These are phyloP conservation scores for Lagocephalus sceleratus DNA, from an alignment of 2,797 vertebrate species.

Conservation along the genomic window DNA sequence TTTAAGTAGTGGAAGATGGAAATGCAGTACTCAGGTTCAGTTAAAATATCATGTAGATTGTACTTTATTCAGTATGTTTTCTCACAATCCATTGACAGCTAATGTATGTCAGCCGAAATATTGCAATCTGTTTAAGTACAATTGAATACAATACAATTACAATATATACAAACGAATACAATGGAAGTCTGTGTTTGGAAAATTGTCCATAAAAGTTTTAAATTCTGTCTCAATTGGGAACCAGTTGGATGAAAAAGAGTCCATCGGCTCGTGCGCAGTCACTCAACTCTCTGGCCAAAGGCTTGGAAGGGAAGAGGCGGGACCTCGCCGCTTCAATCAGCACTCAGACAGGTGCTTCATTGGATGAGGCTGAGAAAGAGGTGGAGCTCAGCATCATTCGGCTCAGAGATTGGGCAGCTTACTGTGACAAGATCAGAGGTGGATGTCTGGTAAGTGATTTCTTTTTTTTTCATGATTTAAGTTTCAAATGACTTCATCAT, in stretches of 20 bases:
- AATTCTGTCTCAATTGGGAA: not conserved
- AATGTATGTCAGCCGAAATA: no score
- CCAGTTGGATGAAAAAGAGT: slow-evolving; percentile 81
- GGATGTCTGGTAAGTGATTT: slow-evolving; percentile 71
- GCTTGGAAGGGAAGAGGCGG: slow-evolving; percentile 70
- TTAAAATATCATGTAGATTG: no score
- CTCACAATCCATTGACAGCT: no score
- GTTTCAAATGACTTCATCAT: no score
- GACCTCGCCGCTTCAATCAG: slow-evolving; percentile 66
- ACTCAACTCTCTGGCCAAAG: slow-evolving; percentile 75
- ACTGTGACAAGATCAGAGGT: slow-evolving; percentile 77
- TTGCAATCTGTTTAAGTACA: no score
- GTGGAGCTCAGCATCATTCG: slow-evolving; percentile 78
- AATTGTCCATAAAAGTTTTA: not conserved
- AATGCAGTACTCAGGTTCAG: no score
- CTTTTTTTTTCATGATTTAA: no score
- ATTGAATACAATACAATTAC: no score
- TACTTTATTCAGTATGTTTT: no score
- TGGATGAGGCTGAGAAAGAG: slow-evolving; percentile 68
- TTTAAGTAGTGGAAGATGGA: no score
- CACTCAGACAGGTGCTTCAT: slow-evolving; percentile 59
- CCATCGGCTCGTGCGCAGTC: slow-evolving; percentile 75
- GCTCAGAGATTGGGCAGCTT: slow-evolving; percentile 81
- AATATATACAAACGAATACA: no score
- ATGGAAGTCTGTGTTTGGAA: no score